Percentiles rank a stretch among this genome's conserved stretches.
Conservation (phyloP, 2,888 invertebrate genomes). For the Agrotis exclamationis region DNA sequence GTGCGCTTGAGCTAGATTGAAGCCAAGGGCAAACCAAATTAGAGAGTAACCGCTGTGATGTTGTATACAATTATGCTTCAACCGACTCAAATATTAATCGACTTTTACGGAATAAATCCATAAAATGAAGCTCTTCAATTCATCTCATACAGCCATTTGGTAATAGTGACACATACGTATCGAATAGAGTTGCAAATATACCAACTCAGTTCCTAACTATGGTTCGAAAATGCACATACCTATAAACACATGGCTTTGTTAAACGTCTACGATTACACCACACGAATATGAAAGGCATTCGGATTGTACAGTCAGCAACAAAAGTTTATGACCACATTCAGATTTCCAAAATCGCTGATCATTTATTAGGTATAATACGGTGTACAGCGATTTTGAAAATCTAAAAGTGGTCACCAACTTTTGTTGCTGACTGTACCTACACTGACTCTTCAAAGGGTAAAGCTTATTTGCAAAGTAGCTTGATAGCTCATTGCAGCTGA, state of each 20-base stretch:
- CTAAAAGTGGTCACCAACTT: too few species aligned
- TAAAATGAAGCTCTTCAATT: conserved; percentile 6
- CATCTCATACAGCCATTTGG: conserved; percentile 14
- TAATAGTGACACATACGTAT: neutral
- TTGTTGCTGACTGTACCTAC: too few species aligned
- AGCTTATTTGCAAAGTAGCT: conserved; percentile 18
- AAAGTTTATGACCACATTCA: too few species aligned
- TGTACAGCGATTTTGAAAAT: too few species aligned
- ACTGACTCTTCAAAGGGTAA: conserved; percentile 40
- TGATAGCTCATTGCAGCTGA: conserved; percentile 13
- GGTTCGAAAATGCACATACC: conserved; percentile 14
- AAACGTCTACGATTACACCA: conserved; percentile 18
- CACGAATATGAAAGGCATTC: conserved; percentile 32
- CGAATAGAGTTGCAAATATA: conserved; percentile 9
- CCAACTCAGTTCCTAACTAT: conserved; percentile 30
- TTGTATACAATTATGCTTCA: neutral
- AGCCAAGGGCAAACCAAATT: too few species aligned
- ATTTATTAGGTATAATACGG: too few species aligned
- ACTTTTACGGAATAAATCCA: neutral
- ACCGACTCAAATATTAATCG: too few species aligned
- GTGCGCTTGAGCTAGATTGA: too few species aligned
- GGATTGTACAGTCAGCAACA: too few species aligned
- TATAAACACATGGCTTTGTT: conserved; percentile 1
- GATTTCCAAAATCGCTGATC: too few species aligned
- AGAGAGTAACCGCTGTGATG: neutral